A percentile compares a stretch with the other conserved stretches of the same genome.
Evolutionary conservation across 2,888 invertebrate genomes (phyloP).

Genomic region (Crossocerus cetratus): DNA sequence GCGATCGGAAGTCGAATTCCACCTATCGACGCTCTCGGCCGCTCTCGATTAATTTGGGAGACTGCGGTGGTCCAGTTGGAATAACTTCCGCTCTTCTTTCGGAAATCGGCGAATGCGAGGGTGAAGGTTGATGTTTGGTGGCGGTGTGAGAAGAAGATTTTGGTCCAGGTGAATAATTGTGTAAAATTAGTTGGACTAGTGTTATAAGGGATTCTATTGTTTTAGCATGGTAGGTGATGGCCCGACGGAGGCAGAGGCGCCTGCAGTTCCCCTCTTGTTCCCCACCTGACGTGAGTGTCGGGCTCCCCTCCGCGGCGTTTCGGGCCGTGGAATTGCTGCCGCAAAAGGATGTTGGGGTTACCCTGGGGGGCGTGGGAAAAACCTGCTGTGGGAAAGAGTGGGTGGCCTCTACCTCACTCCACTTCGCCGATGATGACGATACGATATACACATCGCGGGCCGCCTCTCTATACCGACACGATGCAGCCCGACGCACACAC

Average conservation of each 20-base stretch:
- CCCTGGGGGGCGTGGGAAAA: constrained; percentile 88
- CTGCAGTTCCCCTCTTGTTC: constrained; percentile 61
- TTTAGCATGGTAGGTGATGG: constrained; percentile 73
- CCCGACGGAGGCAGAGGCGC: constrained; percentile 69
- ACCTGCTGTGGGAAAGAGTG: constrained; percentile 90
- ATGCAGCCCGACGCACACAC: constrained; percentile 1
- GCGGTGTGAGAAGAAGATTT: too few relatives aligned
- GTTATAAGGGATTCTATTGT: constrained; percentile 72
- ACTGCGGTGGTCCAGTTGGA: too few relatives aligned
- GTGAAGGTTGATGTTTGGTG: too few relatives aligned
- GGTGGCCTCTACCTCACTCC: constrained; percentile 83
- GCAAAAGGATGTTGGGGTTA: constrained; percentile 87
- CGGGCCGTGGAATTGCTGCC: constrained; percentile 73
- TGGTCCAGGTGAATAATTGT: too few relatives aligned
- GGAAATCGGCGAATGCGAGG: too few relatives aligned
- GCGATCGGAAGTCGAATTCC: too few relatives aligned
- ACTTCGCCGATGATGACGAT: constrained; percentile 68
- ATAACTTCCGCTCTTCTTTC: too few relatives aligned
- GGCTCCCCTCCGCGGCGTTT: constrained; percentile 44
- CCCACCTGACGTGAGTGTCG: constrained; percentile 50
- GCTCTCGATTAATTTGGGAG: too few relatives aligned
- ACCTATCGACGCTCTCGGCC: too few relatives aligned
- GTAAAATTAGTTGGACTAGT: constrained; percentile 44
- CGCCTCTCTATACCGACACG: constrained; percentile 18
- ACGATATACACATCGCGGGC: constrained; percentile 57